phyloP scores from a whole-genome alignment of 2,113 vertebrate genomes.

The Cynoglossus semilaevis region DNA sequence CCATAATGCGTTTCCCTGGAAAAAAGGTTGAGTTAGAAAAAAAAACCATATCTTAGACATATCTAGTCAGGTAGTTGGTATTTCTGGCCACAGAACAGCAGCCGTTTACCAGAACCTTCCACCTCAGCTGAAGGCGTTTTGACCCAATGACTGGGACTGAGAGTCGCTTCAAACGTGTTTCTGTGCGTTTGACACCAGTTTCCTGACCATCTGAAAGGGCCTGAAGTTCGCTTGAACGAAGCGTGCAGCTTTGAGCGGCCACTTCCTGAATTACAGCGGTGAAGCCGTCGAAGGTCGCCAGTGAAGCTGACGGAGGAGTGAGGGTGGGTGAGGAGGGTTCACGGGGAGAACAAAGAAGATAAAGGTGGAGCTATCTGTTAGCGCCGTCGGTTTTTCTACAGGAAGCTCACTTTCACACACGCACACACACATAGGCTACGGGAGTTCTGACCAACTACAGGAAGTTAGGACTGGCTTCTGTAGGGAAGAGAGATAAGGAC shows the following conservation, averaged over 20 bases:
- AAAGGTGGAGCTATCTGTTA: constrained; percentile 35
- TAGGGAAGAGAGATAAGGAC: constrained; percentile 59
- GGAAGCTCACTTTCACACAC: constrained; percentile 30
- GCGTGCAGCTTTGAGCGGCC: too few species aligned
- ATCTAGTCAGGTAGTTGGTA: too few species aligned
- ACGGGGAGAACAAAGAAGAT: constrained; percentile 9
- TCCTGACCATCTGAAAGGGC: not conserved
- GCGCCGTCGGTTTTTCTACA: constrained; percentile 36
- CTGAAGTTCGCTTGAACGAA: not conserved
- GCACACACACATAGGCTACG: constrained; percentile 15
- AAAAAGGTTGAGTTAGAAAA: too few species aligned
- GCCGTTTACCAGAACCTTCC: too few species aligned
- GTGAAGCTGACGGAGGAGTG: not conserved
- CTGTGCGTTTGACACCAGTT: too few species aligned
- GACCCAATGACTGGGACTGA: too few species aligned
- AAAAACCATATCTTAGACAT: too few species aligned
- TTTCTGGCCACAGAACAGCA: too few species aligned
- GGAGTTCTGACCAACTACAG: constrained; percentile 44
- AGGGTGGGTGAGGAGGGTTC: constrained; percentile 11
- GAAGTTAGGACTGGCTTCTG: constrained; percentile 47
- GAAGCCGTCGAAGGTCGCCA: not conserved
- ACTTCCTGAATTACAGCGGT: not conserved
- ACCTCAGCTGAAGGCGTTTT: too few species aligned
- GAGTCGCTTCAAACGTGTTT: too few species aligned
- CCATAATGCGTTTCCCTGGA: too few species aligned